phyloP scores from a whole-genome alignment of 2,797 vertebrate species.

The Malacoctenus gilli region DNA sequence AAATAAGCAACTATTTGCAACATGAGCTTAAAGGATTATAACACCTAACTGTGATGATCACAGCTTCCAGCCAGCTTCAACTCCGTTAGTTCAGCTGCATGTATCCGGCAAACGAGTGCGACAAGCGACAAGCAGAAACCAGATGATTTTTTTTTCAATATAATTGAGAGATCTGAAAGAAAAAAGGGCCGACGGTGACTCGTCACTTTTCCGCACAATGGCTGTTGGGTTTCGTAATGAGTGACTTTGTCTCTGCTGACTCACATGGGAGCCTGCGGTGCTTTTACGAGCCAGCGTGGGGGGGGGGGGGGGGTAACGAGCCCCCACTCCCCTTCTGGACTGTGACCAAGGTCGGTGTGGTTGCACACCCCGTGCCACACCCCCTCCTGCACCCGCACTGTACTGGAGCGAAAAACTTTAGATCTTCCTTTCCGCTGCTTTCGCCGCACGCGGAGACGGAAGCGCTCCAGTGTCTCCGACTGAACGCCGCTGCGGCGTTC shows the following conservation, averaged over 20 bases:
- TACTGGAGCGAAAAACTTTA: not conserved
- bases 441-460: not conserved
- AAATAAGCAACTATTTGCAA: too few relatives aligned
- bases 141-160: not conserved
- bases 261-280: not conserved
- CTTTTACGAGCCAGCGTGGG: not conserved
- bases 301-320: not conserved
- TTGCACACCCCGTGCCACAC: not conserved
- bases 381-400: constrained; percentile 2
- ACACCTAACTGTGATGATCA: not conserved
- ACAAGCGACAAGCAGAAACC: too few relatives aligned
- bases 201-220: not conserved
- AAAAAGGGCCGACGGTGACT: too few relatives aligned
- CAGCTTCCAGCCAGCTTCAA: too few relatives aligned
- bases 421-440: not conserved
- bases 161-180: not conserved
- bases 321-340: not conserved
- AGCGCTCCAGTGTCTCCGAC: not conserved
- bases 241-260: not conserved
- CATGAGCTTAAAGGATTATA: not conserved
- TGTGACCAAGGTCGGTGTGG: not conserved
- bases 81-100: too few relatives aligned
- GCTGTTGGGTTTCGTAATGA: not conserved
- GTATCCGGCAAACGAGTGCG: not conserved
- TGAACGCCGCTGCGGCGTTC: not conserved